A percentile compares a stretch with the other conserved stretches of the same genome.
These are phyloP conservation scores for Pocillopora verrucosa DNA, from an alignment of 64 coral and sea anemone species.

Conservation along the genomic window DNA sequence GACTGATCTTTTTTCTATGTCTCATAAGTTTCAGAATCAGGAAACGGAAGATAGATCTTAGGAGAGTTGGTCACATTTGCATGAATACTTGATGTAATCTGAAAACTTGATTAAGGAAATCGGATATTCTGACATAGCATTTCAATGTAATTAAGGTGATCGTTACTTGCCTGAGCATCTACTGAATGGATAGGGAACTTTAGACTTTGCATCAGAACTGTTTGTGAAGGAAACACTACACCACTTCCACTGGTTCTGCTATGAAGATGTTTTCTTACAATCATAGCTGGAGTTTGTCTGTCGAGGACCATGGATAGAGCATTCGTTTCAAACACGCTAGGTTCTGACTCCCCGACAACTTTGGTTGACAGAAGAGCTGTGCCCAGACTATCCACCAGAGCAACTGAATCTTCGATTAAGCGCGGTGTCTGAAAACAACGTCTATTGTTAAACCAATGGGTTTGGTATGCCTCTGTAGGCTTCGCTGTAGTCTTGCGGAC, in stretches of 20 bases:
- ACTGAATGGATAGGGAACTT: neutral
- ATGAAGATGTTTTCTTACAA: neutral
- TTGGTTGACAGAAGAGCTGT: neutral
- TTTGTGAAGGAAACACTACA: neutral
- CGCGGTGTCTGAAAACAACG: neutral
- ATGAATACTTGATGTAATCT: no score
- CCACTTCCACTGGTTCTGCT: no score
- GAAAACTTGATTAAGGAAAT: no score
- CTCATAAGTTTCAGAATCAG: no score
- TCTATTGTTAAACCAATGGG: no score
- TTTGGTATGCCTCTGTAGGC: no score
- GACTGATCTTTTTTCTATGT: no score
- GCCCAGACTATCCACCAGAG: neutral
- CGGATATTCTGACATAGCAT: no score
- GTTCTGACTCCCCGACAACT: neutral
- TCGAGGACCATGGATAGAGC: neutral
- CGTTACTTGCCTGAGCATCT: neutral
- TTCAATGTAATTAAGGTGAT: no score
- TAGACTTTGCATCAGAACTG: neutral
- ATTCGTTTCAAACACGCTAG: neutral
- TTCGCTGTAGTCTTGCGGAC: no score
- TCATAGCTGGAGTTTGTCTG: neutral
- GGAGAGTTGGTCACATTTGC: no score
- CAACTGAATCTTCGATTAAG: neutral
- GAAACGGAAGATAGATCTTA: no score